These are phyloP conservation scores for Antennarius striatus DNA, from an alignment of 2,113 vertebrate species.

Conservation along the genomic window DNA sequence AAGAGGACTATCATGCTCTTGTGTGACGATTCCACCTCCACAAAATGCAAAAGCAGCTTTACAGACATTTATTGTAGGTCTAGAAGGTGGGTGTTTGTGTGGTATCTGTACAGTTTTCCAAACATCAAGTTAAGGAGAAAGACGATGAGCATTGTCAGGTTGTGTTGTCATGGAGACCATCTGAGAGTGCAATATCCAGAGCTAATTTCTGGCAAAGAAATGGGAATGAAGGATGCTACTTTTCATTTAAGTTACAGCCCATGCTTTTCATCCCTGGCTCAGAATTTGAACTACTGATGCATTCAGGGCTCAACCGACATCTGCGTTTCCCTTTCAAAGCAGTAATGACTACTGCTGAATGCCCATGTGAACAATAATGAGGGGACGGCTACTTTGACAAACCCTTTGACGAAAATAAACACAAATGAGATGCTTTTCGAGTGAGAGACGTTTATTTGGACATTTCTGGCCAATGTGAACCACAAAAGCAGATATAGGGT, in stretches of 20 bases:
- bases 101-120: slow-evolving; percentile 7
- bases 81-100: slow-evolving; percentile 2
- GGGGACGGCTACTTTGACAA: background rate
- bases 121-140: background rate
- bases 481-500: slow-evolving; percentile 11
- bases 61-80: background rate
- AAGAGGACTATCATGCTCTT: too few relatives aligned
- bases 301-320: background rate
- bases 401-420: slow-evolving; percentile 25
- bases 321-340: background rate
- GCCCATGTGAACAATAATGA: background rate
- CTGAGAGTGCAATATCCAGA: background rate
- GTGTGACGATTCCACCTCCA: too few relatives aligned
- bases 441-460: slow-evolving; percentile 51
- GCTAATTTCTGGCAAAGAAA: slow-evolving; percentile 7
- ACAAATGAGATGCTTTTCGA: slow-evolving; percentile 16
- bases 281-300: slow-evolving; percentile 1
- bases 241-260: slow-evolving; percentile 3
- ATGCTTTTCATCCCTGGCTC: slow-evolving; percentile 9
- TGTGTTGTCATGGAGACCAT: slow-evolving; percentile 47
- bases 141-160: background rate
- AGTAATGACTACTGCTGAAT: background rate
- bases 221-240: background rate
- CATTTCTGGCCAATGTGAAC: slow-evolving; percentile 20
- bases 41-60: too few relatives aligned